Evolutionary conservation across 2,113 vertebrate species (phyloP).

Genomic region (Pterocles orientalis): DNA sequence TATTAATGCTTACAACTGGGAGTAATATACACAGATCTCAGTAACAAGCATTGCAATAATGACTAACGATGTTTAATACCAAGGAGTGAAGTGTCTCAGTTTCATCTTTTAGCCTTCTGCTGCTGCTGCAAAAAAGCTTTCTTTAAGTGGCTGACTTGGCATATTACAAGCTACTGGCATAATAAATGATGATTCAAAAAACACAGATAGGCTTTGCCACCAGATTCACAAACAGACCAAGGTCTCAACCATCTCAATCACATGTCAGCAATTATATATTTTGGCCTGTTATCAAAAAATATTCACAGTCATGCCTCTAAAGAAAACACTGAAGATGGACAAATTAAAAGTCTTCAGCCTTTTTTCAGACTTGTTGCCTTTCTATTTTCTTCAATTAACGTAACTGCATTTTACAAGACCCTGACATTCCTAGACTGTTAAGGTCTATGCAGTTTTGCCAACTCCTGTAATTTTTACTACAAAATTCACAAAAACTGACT

Average conservation of each 20-base stretch:
- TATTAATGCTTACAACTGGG: neutral
- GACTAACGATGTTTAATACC: conserved; percentile 20
- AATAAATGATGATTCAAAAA: conserved; percentile 3
- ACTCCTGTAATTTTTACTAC: neutral
- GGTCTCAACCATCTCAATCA: neutral
- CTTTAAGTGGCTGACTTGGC: neutral
- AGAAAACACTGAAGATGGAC: neutral
- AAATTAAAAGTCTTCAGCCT: neutral
- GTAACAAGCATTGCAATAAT: neutral
- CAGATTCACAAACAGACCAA: neutral
- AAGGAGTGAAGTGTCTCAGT: neutral
- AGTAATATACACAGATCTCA: neutral
- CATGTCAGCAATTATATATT: neutral
- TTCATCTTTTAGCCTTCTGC: neutral
- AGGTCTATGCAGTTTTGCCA: neutral
- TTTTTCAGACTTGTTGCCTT: neutral
- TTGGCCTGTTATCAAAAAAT: neutral
- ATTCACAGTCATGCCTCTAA: neutral
- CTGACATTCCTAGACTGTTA: neutral
- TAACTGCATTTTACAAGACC: neutral
- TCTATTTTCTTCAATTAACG: neutral
- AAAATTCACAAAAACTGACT: neutral
- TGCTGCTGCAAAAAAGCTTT: neutral
- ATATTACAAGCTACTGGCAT: neutral
- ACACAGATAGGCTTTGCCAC: neutral